Percentiles rank a stretch among this genome's conserved stretches.
These are phyloP conservation scores for Papilio gigon DNA, from an alignment of 2,888 invertebrate species.

Conservation along the genomic window DNA sequence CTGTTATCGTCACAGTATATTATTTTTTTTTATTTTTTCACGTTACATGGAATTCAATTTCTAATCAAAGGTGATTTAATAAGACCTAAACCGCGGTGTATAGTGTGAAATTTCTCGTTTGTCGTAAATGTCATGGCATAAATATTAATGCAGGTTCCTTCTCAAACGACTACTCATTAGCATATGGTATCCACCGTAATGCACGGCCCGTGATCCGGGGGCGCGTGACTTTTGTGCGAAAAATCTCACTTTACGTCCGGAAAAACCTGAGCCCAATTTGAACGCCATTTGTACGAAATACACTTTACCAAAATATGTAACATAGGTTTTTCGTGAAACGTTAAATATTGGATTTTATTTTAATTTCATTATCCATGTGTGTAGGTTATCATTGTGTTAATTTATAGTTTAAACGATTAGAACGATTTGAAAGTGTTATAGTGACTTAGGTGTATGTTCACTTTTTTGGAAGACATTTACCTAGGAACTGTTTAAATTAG, in stretches of 20 bases:
- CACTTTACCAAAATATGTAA: background rate
- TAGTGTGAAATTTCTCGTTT: conserved; percentile 14
- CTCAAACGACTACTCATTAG: conserved; percentile 39
- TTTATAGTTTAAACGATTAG: no score
- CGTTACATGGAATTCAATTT: background rate
- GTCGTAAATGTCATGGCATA: conserved; percentile 19
- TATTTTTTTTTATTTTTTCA: background rate
- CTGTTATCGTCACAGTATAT: background rate
- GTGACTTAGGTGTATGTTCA: no score
- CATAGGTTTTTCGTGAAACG: background rate
- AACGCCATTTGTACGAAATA: background rate
- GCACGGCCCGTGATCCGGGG: conserved; percentile 20
- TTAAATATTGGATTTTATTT: no score
- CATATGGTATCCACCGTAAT: conserved; percentile 38
- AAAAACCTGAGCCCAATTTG: conserved; percentile 7
- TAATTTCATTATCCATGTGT: no score
- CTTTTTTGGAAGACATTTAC: no score
- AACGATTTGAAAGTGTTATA: no score
- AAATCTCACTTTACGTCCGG: conserved; percentile 18
- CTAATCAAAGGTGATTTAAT: background rate
- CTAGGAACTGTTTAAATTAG: no score
- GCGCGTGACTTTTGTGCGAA: conserved; percentile 32
- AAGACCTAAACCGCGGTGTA: background rate
- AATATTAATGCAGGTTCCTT: conserved; percentile 38
- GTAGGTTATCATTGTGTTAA: no score